A percentile compares a stretch with the other conserved stretches of the same genome.
phyloP scores from a whole-genome alignment of 2,888 invertebrate genomes.

The Drymonia ruficornis region DNA sequence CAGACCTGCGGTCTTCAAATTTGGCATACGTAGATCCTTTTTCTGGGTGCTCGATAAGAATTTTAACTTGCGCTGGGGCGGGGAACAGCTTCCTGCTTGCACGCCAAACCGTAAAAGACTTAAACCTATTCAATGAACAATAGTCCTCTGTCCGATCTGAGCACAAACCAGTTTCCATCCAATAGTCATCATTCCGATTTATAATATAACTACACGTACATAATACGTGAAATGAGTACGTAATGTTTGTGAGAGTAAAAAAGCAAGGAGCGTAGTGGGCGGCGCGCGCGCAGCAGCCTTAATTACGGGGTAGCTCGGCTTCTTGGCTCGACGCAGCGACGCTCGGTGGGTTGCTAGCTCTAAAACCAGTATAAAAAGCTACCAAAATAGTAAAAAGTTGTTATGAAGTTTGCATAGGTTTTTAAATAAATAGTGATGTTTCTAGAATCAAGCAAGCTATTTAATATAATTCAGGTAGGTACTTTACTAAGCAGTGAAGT shows the following conservation, averaged over 20 bases:
- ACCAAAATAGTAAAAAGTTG: not conserved
- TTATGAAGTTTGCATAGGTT: too few relatives aligned
- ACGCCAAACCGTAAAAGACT: too few relatives aligned
- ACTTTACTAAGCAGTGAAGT: too few relatives aligned
- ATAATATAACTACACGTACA: constrained; percentile 27
- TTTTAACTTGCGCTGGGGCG: too few relatives aligned
- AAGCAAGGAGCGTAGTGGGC: constrained; percentile 63
- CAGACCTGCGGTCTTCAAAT: too few relatives aligned
- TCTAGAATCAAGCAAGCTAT: too few relatives aligned
- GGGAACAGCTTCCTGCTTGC: too few relatives aligned
- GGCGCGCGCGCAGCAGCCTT: constrained; percentile 65
- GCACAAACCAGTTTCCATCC: constrained; percentile 4
- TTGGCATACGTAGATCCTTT: too few relatives aligned
- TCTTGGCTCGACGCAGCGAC: constrained; percentile 32
- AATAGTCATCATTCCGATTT: constrained; percentile 7
- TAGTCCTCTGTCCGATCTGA: not conserved
- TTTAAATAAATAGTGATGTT: too few relatives aligned
- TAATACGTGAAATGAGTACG: constrained; percentile 26
- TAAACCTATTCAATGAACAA: too few relatives aligned
- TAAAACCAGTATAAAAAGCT: not conserved
- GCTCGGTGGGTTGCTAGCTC: not conserved
- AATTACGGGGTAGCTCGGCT: constrained; percentile 66
- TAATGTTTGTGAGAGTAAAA: constrained; percentile 39
- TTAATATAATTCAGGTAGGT: too few relatives aligned
- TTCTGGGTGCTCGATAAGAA: too few relatives aligned